These are phyloP conservation scores for Centropus unirufus DNA, from an alignment of 2,113 vertebrate species.

Conservation along the genomic window DNA sequence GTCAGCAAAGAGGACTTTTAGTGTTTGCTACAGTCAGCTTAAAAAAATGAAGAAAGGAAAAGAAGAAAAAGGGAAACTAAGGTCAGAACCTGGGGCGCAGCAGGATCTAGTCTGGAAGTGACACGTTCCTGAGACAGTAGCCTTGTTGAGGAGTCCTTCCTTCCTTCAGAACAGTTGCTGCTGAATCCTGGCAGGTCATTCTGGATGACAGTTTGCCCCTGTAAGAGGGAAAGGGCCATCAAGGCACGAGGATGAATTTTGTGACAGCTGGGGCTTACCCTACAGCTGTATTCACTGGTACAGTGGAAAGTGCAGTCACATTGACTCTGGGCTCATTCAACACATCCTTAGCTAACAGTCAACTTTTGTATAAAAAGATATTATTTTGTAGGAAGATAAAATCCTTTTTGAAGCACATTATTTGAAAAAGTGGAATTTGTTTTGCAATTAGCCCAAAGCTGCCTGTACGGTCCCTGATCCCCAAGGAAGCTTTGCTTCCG, in stretches of 20 bases:
- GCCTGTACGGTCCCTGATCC: neutral
- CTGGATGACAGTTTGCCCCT: neutral
- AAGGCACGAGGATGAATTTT: neutral
- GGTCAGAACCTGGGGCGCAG: neutral
- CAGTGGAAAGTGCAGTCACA: neutral
- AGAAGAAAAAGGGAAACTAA: neutral
- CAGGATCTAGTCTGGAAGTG: neutral
- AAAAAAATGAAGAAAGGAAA: neutral
- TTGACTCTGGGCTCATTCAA: neutral
- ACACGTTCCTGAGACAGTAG: neutral
- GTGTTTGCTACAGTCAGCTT: neutral
- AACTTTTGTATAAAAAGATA: fast-evolving
- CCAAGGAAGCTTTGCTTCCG: neutral
- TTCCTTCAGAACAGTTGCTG: neutral
- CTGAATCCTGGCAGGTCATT: neutral
- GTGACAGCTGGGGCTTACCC: neutral
- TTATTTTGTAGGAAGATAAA: neutral
- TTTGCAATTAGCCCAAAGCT: neutral
- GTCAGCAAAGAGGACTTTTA: neutral
- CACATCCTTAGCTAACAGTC: neutral
- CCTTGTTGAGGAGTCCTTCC: neutral
- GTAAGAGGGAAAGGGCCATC: neutral
- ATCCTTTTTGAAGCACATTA: neutral
- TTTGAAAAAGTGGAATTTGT: neutral
- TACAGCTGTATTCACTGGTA: neutral